phyloP scores from a whole-genome alignment of 2,888 invertebrate genomes.

The Brachycybe producta region DNA sequence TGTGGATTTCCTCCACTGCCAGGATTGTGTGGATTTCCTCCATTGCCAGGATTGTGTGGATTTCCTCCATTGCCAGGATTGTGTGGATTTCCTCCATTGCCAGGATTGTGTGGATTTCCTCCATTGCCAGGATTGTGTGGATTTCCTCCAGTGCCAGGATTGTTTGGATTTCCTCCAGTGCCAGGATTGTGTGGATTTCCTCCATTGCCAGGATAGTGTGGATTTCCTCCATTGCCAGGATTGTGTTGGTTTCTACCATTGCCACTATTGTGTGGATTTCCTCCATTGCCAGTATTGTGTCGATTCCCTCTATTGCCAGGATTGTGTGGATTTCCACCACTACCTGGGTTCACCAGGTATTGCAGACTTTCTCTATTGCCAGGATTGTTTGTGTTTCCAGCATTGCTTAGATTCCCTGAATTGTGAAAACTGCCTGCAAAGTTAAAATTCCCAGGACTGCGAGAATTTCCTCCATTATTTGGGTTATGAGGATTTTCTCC shows the following conservation, averaged over 20 bases:
- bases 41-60: too few species aligned
- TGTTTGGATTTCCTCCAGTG: too few species aligned
- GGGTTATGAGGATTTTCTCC: not conserved
- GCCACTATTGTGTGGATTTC: not conserved
- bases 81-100: too few species aligned
- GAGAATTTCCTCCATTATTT: not conserved
- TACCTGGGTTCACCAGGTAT: too few species aligned
- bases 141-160: constrained; percentile 1
- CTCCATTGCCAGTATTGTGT: not conserved
- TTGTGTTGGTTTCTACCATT: not conserved
- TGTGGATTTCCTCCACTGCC: too few species aligned
- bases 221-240: not conserved
- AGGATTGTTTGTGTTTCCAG: too few species aligned
- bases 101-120: too few species aligned
- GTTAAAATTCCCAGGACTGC: not conserved
- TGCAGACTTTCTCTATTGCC: too few species aligned
- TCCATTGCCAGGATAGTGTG: too few species aligned
- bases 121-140: not conserved
- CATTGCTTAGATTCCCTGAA: not conserved
- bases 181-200: not conserved
- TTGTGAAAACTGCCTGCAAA: not conserved
- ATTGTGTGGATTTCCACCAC: too few species aligned
- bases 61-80: too few species aligned
- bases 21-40: constrained; percentile 8
- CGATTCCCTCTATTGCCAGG: too few species aligned